These are phyloP conservation scores for Ispidina lecontei DNA, from an alignment of 2,797 vertebrate species.

Conservation along the genomic window DNA sequence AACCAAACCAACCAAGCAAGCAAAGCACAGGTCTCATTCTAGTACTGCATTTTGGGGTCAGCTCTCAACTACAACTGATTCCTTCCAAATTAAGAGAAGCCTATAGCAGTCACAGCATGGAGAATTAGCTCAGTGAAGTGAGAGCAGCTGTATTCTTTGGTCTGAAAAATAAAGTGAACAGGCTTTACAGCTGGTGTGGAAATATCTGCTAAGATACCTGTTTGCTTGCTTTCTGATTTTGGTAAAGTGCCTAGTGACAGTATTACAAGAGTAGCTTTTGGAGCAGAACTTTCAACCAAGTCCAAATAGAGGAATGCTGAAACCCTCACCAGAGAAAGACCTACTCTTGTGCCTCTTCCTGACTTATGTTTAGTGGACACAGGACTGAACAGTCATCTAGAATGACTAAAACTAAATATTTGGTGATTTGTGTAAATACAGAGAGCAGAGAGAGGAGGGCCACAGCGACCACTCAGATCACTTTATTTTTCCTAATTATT, in stretches of 20 bases:
- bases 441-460: neutral
- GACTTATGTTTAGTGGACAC: neutral
- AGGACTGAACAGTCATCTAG: neutral
- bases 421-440: neutral
- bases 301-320: neutral
- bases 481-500: conserved; percentile 9
- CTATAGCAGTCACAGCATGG: neutral
- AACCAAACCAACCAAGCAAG: neutral
- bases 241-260: neutral
- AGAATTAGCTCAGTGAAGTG: neutral
- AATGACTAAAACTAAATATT: conserved; percentile 25
- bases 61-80: neutral
- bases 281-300: neutral
- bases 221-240: neutral
- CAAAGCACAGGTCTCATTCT: neutral
- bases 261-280: neutral
- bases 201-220: neutral
- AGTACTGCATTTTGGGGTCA: neutral
- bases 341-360: neutral
- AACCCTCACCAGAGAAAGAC: neutral
- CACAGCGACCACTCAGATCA: neutral
- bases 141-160: neutral
- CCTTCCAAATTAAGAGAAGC: neutral
- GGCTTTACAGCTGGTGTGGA: neutral
- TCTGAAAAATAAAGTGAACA: neutral